Conservation (phyloP, 1,140 invertebrate species). For the Riptortus pedestris region DNA sequence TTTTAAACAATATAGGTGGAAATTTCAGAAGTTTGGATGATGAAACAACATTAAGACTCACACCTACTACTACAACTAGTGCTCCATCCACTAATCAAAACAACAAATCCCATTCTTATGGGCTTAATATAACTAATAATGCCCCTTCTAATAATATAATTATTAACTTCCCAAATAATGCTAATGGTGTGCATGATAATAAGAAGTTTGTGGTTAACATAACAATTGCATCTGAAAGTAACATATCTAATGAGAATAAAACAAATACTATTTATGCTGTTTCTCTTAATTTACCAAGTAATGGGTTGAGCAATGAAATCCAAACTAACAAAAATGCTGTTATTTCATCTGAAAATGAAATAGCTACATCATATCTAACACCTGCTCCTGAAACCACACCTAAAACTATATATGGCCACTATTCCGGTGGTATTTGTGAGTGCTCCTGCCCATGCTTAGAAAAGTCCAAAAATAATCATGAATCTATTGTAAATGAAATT, state of each 20-base stretch:
- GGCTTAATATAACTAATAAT: slow-evolving; percentile 15
- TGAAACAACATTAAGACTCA: background rate
- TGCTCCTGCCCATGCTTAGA: slow-evolving; percentile 58
- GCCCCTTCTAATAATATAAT: slow-evolving; percentile 10
- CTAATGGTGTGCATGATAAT: slow-evolving; percentile 34
- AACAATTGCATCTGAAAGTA: slow-evolving; percentile 48
- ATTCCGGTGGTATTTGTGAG: slow-evolving; percentile 58
- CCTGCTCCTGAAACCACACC: slow-evolving; percentile 34
- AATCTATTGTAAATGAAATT: slow-evolving; percentile 16
- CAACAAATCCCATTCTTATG: no score
- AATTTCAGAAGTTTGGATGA: background rate
- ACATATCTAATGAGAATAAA: slow-evolving; percentile 15
- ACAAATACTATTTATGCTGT: slow-evolving; percentile 57
- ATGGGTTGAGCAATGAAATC: slow-evolving; percentile 27
- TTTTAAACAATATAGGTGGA: no score
- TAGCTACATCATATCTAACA: slow-evolving; percentile 32
- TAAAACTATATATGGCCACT: slow-evolving; percentile 34
- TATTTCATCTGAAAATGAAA: background rate
- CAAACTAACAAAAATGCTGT: background rate
- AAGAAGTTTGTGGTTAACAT: slow-evolving; percentile 59
- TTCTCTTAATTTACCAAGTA: slow-evolving; percentile 57
- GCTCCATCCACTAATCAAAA: background rate
- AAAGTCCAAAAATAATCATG: slow-evolving; percentile 7
- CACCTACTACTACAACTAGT: background rate
- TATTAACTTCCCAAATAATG: slow-evolving; percentile 13